phyloP scores from a whole-genome alignment of 2,888 invertebrate species.

The Drosophila mercatorum region DNA sequence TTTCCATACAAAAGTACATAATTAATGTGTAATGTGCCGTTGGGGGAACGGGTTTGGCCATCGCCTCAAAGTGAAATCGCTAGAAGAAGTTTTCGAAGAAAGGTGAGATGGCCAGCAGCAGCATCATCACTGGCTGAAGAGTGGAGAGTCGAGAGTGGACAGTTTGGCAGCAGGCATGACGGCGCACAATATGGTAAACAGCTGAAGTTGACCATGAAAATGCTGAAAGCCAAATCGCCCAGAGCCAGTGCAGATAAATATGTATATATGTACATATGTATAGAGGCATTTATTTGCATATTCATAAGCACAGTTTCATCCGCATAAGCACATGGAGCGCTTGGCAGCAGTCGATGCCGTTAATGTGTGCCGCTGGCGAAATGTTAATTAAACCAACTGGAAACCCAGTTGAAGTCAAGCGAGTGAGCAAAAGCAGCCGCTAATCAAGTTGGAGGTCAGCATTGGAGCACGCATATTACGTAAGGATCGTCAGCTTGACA shows the following conservation, averaged over 20 bases:
- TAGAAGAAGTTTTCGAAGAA: constrained; percentile 52
- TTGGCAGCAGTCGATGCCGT: constrained; percentile 28
- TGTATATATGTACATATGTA: too few species aligned
- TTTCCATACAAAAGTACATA: constrained; percentile 62
- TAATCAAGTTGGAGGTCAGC: constrained; percentile 79
- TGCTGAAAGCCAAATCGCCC: constrained; percentile 20
- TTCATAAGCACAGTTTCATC: constrained; percentile 55
- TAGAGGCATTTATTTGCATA: constrained; percentile 54
- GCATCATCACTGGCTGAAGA: background rate
- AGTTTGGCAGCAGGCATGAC: constrained; percentile 26
- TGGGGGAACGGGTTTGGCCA: constrained; percentile 55
- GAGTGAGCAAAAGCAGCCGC: constrained; percentile 48
- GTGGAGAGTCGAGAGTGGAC: background rate
- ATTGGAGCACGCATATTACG: constrained; percentile 59
- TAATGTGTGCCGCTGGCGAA: constrained; percentile 53
- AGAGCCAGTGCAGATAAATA: constrained; percentile 33
- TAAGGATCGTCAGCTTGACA: constrained; percentile 48
- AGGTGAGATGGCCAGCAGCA: constrained; percentile 23
- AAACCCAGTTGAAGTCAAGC: constrained; percentile 50
- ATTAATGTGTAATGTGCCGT: constrained; percentile 62
- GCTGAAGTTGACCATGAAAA: constrained; percentile 64
- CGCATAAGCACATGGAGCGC: constrained; percentile 15
- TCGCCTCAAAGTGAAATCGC: constrained; percentile 68
- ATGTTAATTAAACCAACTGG: constrained; percentile 69
- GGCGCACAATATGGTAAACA: constrained; percentile 44